Percentiles rank a stretch among this genome's conserved stretches.
Conservation (phyloP, 2,888 invertebrate genomes). For the Spatulosminthurus flaviceps region DNA sequence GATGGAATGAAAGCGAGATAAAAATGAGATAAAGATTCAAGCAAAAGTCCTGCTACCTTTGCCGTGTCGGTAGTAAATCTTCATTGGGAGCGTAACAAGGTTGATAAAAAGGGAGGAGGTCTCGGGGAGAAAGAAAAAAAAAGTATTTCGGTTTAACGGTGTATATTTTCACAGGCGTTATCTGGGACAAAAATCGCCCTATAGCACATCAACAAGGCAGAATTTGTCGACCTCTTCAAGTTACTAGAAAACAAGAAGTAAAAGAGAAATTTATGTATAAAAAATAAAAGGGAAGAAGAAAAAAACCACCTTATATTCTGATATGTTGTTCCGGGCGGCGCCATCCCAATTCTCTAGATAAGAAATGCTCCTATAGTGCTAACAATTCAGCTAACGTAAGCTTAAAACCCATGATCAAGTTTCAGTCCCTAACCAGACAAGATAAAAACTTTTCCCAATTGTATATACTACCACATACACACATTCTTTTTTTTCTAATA, state of each 20-base stretch:
- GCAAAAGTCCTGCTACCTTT: neutral
- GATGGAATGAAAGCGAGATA: neutral
- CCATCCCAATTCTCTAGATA: conserved; percentile 50
- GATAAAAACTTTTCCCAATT: conserved; percentile 53
- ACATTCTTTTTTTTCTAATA: neutral
- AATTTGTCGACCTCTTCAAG: conserved; percentile 19
- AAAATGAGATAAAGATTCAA: neutral
- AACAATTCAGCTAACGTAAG: conserved; percentile 57
- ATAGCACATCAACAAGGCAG: neutral
- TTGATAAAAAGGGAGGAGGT: neutral
- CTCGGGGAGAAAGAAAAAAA: neutral
- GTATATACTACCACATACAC: conserved; percentile 3
- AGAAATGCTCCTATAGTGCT: conserved; percentile 42
- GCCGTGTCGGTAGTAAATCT: neutral
- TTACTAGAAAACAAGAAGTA: neutral
- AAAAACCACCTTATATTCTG: conserved; percentile 17
- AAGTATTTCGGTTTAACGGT: neutral
- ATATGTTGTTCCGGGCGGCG: conserved; percentile 49
- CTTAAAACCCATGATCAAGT: conserved; percentile 56
- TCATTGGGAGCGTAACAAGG: conserved; percentile 11
- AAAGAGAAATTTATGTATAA: neutral
- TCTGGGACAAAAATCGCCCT: conserved; percentile 15
- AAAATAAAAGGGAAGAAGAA: neutral
- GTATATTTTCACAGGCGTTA: conserved; percentile 1
- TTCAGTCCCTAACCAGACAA: conserved; percentile 54